phyloP scores from a whole-genome alignment of 2,113 vertebrate species.

The Danio rerio region DNA sequence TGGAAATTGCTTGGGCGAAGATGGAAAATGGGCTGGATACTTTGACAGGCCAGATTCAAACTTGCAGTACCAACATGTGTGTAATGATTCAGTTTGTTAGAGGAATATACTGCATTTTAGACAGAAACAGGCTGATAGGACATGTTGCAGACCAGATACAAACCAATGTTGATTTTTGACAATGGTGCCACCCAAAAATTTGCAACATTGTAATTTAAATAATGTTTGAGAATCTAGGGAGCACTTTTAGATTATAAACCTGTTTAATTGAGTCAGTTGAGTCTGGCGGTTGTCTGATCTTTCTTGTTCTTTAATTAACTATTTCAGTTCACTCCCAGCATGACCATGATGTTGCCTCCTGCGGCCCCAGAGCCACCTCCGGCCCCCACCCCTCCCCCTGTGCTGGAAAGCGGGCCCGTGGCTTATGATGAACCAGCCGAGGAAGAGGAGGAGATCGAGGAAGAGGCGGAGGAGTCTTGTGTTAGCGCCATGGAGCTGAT shows the following conservation, averaged over 20 bases:
- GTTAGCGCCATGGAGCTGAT: conserved; percentile 89
- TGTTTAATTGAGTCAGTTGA: too few relatives aligned
- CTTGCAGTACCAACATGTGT: neutral
- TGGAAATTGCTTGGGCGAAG: neutral
- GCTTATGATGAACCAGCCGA: conserved; percentile 78
- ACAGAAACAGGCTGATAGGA: neutral
- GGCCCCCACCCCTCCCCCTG: conserved; percentile 59
- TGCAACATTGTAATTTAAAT: too few relatives aligned
- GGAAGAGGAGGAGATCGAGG: conserved; percentile 79
- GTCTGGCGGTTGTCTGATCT: neutral
- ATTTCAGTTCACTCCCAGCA: conserved; percentile 48
- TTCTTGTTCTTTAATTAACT: neutral
- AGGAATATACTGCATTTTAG: too few relatives aligned
- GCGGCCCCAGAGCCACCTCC: conserved; percentile 31
- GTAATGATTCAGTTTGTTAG: neutral
- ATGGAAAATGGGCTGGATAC: neutral
- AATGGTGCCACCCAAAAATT: neutral
- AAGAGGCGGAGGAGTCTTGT: conserved; percentile 82
- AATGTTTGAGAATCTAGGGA: neutral
- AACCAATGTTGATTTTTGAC: neutral
- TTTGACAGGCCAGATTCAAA: neutral
- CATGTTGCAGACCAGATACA: neutral
- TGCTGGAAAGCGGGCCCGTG: conserved; percentile 83
- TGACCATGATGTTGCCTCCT: neutral
- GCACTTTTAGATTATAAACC: neutral